Conservation (phyloP, 2,113 vertebrate genomes). For the Triplophysa rosa region DNA sequence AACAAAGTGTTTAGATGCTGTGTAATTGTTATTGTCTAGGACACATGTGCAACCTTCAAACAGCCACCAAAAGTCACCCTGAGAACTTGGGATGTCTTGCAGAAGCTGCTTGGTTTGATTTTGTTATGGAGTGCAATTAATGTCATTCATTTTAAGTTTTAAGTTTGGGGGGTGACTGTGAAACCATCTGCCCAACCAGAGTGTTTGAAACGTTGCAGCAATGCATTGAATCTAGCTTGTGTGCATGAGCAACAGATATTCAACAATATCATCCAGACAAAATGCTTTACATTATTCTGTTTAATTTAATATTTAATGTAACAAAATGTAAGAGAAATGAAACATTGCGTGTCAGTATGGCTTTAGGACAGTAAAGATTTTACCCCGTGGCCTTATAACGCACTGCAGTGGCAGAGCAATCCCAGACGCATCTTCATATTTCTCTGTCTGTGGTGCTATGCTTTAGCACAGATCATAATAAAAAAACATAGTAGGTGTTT, state of each 20-base stretch:
- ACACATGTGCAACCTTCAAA: no score
- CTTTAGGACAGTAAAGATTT: conserved; percentile 17
- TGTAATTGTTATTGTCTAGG: no score
- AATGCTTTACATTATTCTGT: conserved; percentile 22
- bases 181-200: background rate
- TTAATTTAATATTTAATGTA: conserved; percentile 30
- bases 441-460: background rate
- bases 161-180: background rate
- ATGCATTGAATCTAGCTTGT: background rate
- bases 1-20: no score
- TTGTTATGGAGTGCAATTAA: background rate
- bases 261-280: conserved; percentile 2
- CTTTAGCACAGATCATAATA: conserved; percentile 81
- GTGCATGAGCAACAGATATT: conserved; percentile 5
- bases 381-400: conserved; percentile 1
- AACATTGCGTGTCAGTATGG: background rate
- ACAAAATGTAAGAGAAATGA: background rate
- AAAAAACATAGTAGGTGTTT: conserved; percentile 86
- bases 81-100: background rate
- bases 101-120: background rate
- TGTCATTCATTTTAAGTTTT: background rate
- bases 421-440: background rate
- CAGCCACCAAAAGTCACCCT: no score
- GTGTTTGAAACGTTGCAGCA: background rate
- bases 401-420: background rate